Percentiles rank a stretch among this genome's conserved stretches.
Evolutionary conservation across 1,140 invertebrate species (phyloP).

Genomic region (Neodiprion fabricii): DNA sequence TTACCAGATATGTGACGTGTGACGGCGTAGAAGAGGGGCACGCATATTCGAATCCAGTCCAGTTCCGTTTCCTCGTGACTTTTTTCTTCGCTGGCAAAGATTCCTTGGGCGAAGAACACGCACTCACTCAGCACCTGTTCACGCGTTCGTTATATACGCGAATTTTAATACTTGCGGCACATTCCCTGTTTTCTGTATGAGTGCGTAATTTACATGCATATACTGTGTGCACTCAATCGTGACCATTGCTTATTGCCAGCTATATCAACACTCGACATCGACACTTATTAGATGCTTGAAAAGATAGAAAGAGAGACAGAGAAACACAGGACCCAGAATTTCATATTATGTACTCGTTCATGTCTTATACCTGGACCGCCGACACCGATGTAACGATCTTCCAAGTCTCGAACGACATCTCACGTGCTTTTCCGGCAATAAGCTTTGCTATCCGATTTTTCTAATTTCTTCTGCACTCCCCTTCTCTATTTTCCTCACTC

Average conservation of each 20-base stretch:
- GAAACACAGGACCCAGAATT: not conserved
- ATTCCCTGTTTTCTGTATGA: not conserved
- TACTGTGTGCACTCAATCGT: no score
- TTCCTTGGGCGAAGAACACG: not conserved
- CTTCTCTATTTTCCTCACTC: no score
- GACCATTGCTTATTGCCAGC: no score
- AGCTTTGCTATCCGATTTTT: not conserved
- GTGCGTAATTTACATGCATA: no score
- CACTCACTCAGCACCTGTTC: not conserved
- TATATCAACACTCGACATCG: no score
- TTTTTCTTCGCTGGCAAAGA: not conserved
- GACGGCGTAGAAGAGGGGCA: slow-evolving; percentile 3
- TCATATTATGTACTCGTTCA: not conserved
- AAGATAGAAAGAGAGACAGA: no score
- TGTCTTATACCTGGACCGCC: not conserved
- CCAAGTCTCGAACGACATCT: not conserved
- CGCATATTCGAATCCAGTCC: not conserved
- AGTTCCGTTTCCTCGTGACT: not conserved
- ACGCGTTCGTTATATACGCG: not conserved
- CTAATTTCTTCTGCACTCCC: no score
- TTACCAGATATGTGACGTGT: slow-evolving; percentile 1
- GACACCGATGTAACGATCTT: not conserved
- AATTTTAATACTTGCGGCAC: not conserved
- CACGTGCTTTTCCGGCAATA: not conserved
- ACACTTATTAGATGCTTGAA: no score